phyloP scores from a whole-genome alignment of 2,888 invertebrate genomes.

The Penaeus monodon region DNA sequence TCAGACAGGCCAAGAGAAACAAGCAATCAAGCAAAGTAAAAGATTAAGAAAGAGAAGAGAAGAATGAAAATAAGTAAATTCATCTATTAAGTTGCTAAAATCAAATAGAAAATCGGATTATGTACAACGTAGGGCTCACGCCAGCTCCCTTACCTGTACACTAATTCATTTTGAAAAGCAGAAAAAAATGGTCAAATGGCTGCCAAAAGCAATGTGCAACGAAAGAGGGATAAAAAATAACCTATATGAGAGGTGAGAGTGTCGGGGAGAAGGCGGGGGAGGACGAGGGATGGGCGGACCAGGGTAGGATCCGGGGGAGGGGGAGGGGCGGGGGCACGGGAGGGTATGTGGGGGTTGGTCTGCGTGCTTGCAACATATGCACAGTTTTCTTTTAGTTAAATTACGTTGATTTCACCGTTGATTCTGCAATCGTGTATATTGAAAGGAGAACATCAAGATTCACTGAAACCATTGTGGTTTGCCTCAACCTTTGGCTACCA shows the following conservation, averaged over 20 bases:
- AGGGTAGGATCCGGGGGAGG: background rate
- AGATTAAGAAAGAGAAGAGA: background rate
- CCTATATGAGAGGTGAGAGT: conserved; percentile 26
- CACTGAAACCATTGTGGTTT: conserved; percentile 3
- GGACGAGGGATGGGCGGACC: background rate
- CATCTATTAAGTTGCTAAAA: background rate
- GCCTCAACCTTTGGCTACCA: conserved; percentile 26
- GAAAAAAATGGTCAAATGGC: background rate
- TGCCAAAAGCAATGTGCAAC: conserved; percentile 37
- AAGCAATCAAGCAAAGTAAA: conserved; percentile 35
- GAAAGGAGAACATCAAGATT: background rate
- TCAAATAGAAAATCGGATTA: background rate
- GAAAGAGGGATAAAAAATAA: conserved; percentile 20
- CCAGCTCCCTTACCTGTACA: conserved; percentile 25
- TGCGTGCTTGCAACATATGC: conserved; percentile 48
- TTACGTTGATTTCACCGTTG: no score
- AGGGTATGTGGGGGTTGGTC: conserved; percentile 18
- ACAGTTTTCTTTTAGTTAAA: no score
- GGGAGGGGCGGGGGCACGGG: conserved; percentile 15
- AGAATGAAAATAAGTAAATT: background rate
- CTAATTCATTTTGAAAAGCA: background rate
- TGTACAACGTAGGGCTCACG: conserved; percentile 10
- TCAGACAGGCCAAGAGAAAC: conserved; percentile 31
- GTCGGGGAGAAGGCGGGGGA: conserved; percentile 9
- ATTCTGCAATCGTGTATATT: no score